These are phyloP conservation scores for Halictus quadricinctus DNA, from an alignment of 2,888 invertebrate genomes.

Conservation along the genomic window DNA sequence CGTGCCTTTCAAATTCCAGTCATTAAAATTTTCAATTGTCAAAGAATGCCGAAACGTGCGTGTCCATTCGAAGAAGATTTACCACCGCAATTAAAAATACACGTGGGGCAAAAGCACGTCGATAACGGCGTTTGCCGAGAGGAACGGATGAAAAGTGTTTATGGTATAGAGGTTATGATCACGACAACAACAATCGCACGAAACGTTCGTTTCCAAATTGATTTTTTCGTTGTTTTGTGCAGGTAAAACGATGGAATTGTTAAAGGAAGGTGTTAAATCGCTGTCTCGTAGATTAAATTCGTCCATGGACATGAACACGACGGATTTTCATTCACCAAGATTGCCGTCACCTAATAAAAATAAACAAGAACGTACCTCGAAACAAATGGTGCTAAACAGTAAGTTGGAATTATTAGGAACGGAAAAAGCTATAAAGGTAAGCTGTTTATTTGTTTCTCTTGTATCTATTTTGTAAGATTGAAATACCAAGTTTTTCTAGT, in stretches of 20 bases:
- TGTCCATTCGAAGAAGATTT: slow-evolving; percentile 75
- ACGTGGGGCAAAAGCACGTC: slow-evolving; percentile 74
- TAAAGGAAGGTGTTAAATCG: slow-evolving; percentile 72
- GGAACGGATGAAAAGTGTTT: slow-evolving; percentile 75
- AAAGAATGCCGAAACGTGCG: slow-evolving; percentile 74
- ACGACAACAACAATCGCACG: background rate
- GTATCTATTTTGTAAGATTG: background rate
- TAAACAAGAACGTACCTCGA: slow-evolving; percentile 56
- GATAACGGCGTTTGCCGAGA: slow-evolving; percentile 71
- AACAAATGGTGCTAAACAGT: slow-evolving; percentile 73
- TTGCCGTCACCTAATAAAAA: slow-evolving; percentile 22
- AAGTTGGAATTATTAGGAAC: slow-evolving; percentile 68
- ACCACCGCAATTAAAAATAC: slow-evolving; percentile 74
- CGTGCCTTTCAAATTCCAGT: background rate
- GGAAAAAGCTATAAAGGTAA: slow-evolving; percentile 68
- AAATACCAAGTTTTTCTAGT: background rate
- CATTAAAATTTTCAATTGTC: background rate
- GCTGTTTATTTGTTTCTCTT: background rate
- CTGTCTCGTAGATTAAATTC: slow-evolving; percentile 61
- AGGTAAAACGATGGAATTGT: slow-evolving; percentile 73
- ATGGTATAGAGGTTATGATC: slow-evolving; percentile 73
- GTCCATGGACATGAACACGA: slow-evolving; percentile 44
- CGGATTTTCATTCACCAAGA: slow-evolving; percentile 38
- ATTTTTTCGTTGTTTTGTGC: background rate
- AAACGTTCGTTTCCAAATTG: background rate